Evolutionary conservation across 2,113 vertebrate genomes (phyloP).

Genomic region (Nothoprocta pentlandii): DNA sequence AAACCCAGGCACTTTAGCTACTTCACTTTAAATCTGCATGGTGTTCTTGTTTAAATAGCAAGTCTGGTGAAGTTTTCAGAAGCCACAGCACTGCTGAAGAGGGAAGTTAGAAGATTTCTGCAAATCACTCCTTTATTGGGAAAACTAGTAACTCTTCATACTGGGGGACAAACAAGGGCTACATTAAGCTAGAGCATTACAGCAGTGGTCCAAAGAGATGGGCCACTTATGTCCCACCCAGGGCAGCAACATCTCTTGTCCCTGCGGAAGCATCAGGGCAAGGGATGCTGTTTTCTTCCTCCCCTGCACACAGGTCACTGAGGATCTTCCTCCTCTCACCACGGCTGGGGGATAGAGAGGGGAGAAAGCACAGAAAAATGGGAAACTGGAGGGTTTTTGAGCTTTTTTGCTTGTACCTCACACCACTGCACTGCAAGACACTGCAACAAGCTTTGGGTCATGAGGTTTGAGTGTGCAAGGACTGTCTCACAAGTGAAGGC

Average conservation of each 20-base stretch:
- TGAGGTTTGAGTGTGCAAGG: background rate
- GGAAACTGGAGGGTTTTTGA: background rate
- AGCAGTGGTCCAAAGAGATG: slow-evolving; percentile 53
- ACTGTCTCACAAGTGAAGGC: background rate
- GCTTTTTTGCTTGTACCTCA: background rate
- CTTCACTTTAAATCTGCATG: background rate
- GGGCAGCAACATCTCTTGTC: background rate
- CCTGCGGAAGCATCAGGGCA: too few species aligned
- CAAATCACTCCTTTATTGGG: background rate
- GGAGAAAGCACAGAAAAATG: too few species aligned
- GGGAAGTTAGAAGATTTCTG: background rate
- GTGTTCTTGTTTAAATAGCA: background rate
- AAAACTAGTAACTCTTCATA: slow-evolving; percentile 59
- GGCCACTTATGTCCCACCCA: background rate
- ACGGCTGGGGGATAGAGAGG: too few species aligned
- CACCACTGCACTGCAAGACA: background rate
- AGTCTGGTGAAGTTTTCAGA: background rate
- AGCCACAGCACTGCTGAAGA: background rate
- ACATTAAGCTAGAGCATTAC: slow-evolving; percentile 12
- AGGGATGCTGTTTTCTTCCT: background rate
- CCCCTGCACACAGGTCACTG: too few species aligned
- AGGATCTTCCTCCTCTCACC: too few species aligned
- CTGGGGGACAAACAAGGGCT: slow-evolving; percentile 16
- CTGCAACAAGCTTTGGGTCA: background rate
- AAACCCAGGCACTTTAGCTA: background rate